Evolutionary conservation across 2,113 vertebrate genomes (phyloP).

Genomic region (Gavialis gangeticus): DNA sequence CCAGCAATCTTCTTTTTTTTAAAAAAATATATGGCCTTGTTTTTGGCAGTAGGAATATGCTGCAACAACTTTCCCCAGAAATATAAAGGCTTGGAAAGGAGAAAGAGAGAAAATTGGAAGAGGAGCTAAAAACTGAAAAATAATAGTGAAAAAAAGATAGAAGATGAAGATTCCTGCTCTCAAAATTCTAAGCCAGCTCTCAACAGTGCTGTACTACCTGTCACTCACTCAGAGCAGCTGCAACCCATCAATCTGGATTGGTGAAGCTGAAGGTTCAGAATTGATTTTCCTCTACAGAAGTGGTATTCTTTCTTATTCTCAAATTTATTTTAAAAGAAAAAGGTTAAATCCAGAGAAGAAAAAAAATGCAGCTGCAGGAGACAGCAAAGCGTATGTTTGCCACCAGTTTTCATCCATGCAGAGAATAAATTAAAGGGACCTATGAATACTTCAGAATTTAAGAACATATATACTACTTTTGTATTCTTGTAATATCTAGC

Average conservation of each 20-base stretch:
- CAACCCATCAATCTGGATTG: neutral
- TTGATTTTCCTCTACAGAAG: neutral
- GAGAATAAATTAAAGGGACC: neutral
- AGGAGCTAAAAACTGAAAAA: neutral
- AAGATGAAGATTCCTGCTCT: neutral
- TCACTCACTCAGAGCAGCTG: neutral
- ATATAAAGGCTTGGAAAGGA: neutral
- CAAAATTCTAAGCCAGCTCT: neutral
- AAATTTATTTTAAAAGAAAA: constrained; percentile 5
- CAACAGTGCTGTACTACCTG: neutral
- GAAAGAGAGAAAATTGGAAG: neutral
- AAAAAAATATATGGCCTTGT: neutral
- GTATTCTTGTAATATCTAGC: neutral
- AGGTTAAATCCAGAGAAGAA: neutral
- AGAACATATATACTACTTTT: neutral
- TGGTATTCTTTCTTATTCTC: neutral
- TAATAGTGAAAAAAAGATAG: neutral
- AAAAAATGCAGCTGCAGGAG: neutral
- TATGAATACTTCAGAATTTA: neutral
- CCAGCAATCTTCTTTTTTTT: neutral
- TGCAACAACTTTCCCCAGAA: neutral
- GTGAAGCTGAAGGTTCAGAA: neutral
- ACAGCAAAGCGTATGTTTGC: neutral
- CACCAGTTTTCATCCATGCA: neutral
- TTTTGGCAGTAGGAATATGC: neutral